Evolutionary conservation across 1,140 invertebrate species (phyloP), one percentile per base, ranked within the genome.

Genomic region (Neoseiulus cucumeris): DNA sequence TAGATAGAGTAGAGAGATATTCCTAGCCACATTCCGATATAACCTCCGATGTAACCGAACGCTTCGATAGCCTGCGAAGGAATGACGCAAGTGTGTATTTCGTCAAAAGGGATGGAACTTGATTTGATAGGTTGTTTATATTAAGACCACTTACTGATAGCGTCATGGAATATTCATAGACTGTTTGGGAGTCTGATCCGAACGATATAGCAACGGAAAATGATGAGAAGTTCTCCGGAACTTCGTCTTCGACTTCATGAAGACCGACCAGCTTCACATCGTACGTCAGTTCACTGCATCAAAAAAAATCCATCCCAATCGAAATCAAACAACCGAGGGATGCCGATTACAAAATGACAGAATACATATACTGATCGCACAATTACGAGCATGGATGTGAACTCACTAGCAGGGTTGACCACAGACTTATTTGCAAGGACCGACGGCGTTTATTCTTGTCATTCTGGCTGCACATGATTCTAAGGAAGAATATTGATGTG

Each of bases 1-100:
- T 59, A 59, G 17, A 59, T 59, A 20, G 51, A 59, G 22, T 20
- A 59, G 14, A 59, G 51, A 5, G 51, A 59, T 29, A 59, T 59
- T 18, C 51, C 51, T 1, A 59, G 51, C 51, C 51, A 59, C 51
- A 59, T 59, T 14, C 51, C 51, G 17, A 59, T 59, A 33, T 59
- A 59, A 1, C 51, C 51, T 17, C 51, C 51, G 33, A 59, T 59
- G 33, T 59, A 59, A 29, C 51, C 51, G 33, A 59, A 59, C 14
- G 51, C 51, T 59, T 59, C 51, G 51, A 59, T 59, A 18, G 51
- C 51, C 51, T 59, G 51, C 9, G 33, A 47, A 47, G 6, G 12
- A 44, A 44, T 44, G n/a, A 44, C n/a, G 12, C 12, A n/a, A 12
- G 42, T 12, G 42, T n/a, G n/a, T 12, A 44, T 12, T 12, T 12